Percentiles rank a stretch among this genome's conserved stretches.
phyloP scores from a whole-genome alignment of 1,140 invertebrate species.

The Cataglyphis hispanica region DNA sequence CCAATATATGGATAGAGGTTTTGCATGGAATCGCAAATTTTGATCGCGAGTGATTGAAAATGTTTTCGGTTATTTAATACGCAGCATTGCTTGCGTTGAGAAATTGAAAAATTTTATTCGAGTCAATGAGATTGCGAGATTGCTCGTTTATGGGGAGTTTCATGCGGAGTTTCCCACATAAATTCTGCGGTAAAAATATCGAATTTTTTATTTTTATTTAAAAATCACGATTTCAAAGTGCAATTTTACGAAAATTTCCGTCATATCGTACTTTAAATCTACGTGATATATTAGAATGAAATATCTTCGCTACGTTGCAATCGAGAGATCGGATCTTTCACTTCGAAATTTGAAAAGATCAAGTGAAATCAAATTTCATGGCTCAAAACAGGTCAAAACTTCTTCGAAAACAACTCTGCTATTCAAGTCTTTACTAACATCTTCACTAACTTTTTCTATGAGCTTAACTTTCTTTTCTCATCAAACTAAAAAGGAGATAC shows the following conservation, averaged over 20 bases:
- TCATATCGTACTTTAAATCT: neutral
- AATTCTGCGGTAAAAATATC: neutral
- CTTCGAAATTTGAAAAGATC: neutral
- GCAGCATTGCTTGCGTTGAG: neutral
- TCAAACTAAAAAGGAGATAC: constrained; percentile 13
- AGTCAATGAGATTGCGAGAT: constrained; percentile 4
- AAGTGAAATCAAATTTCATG: neutral
- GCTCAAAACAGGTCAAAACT: constrained; percentile 29
- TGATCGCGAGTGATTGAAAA: neutral
- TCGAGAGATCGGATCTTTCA: neutral
- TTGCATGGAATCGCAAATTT: constrained; percentile 5
- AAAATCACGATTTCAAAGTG: neutral
- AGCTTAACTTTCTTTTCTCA: neutral
- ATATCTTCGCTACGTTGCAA: neutral
- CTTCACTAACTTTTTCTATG: neutral
- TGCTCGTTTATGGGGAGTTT: neutral
- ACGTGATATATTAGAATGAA: neutral
- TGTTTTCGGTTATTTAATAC: too few species aligned
- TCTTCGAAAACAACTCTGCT: neutral
- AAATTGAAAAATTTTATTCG: neutral
- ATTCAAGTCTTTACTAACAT: neutral
- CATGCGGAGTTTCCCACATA: too few species aligned
- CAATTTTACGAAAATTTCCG: neutral
- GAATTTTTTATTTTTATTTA: neutral
- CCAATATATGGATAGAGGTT: neutral